These are phyloP conservation scores for Speoplatyrhinus poulsoni DNA, from an alignment of 2,113 vertebrate genomes.

Conservation along the genomic window DNA sequence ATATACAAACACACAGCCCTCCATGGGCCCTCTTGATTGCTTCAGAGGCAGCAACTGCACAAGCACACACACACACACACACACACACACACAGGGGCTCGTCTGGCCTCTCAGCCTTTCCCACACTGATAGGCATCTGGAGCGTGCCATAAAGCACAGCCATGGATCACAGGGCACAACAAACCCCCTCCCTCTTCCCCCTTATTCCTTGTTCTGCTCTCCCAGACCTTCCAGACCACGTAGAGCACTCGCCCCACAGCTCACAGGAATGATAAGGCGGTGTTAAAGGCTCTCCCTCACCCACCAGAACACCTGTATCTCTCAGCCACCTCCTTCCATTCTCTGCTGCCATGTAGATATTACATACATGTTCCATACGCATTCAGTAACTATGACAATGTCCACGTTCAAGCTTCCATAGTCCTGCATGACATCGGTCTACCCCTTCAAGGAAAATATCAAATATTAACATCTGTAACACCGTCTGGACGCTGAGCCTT, in stretches of 20 bases:
- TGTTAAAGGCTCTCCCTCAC: slow-evolving; percentile 25
- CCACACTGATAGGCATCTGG: slow-evolving; percentile 78
- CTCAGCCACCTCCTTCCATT: slow-evolving; percentile 21
- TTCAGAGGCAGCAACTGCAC: slow-evolving; percentile 61
- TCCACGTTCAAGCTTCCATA: too few species aligned
- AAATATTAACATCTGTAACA: too few species aligned
- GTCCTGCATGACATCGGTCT: too few species aligned
- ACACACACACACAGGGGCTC: slow-evolving; percentile 9
- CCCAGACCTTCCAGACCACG: slow-evolving; percentile 63
- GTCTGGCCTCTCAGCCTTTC: slow-evolving; percentile 65
- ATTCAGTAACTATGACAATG: too few species aligned
- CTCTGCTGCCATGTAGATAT: slow-evolving; percentile 7
- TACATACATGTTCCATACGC: neutral
- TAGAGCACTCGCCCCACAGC: slow-evolving; percentile 18
- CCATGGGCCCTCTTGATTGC: slow-evolving; percentile 38
- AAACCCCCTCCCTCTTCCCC: slow-evolving; percentile 51
- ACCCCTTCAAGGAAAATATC: too few species aligned
- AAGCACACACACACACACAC: slow-evolving; percentile 46
- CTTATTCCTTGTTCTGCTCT: slow-evolving; percentile 36
- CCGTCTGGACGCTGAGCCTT: too few species aligned
- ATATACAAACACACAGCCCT: neutral
- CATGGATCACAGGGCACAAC: slow-evolving; percentile 69
- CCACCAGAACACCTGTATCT: neutral
- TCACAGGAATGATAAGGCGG: slow-evolving; percentile 56
- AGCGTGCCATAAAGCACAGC: slow-evolving; percentile 72